A percentile compares a stretch with the other conserved stretches of the same genome.
These are phyloP conservation scores for Lochmaea crataegi DNA, from an alignment of 2,888 invertebrate species.

Conservation along the genomic window DNA sequence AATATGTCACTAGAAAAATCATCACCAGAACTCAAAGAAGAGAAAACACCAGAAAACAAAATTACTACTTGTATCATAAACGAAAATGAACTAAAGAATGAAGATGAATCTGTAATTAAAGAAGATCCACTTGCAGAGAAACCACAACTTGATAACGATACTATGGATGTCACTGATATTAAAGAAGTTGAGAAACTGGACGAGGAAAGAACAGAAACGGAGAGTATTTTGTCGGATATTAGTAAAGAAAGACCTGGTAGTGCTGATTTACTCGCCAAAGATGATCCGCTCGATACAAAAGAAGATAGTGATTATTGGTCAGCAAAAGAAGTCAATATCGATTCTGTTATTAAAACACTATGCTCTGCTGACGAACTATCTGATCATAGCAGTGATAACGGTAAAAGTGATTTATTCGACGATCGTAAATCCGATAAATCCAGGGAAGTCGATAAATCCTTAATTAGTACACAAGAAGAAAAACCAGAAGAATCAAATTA, in stretches of 20 bases:
- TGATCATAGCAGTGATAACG: slow-evolving; percentile 60
- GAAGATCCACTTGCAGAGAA: slow-evolving; percentile 39
- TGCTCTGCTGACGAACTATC: slow-evolving; percentile 68
- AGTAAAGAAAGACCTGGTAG: slow-evolving; percentile 59
- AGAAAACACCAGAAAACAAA: slow-evolving; percentile 31
- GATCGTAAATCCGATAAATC: slow-evolving; percentile 43
- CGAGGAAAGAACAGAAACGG: slow-evolving; percentile 61
- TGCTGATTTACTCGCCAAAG: slow-evolving; percentile 62
- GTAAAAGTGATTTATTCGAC: slow-evolving; percentile 57
- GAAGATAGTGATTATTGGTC: slow-evolving; percentile 75
- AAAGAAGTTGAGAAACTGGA: slow-evolving; percentile 61
- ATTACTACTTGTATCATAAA: slow-evolving; percentile 23
- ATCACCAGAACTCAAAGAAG: slow-evolving; percentile 48
- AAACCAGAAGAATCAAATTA: slow-evolving; percentile 28
- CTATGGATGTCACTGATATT: slow-evolving; percentile 54
- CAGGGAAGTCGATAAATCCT: slow-evolving; percentile 17
- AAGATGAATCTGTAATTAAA: slow-evolving; percentile 27
- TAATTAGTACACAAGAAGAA: slow-evolving; percentile 29
- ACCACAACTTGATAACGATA: slow-evolving; percentile 34
- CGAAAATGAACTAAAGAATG: slow-evolving; percentile 23
- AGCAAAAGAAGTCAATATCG: slow-evolving; percentile 82
- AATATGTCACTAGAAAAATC: slow-evolving; percentile 58
- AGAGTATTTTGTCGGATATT: slow-evolving; percentile 59
- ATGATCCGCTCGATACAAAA: slow-evolving; percentile 68
- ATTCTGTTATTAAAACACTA: slow-evolving; percentile 82